Percentiles rank a stretch among this genome's conserved stretches.
These are phyloP conservation scores for Clarias gariepinus DNA, from an alignment of 2,113 vertebrate species.

Conservation along the genomic window DNA sequence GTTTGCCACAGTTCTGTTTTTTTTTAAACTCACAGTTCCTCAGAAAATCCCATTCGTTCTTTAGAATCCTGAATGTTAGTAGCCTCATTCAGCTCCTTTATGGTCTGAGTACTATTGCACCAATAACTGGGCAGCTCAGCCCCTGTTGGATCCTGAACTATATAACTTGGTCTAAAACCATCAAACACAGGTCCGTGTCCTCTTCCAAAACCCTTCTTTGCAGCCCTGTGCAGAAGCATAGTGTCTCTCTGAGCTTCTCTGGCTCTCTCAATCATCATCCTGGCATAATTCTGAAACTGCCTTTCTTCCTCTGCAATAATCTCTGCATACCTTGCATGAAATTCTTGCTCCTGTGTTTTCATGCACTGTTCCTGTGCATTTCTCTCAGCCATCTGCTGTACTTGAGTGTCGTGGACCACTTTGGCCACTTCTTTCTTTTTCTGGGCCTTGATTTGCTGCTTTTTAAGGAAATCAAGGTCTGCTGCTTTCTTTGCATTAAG, in stretches of 20 bases:
- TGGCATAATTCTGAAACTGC: slow-evolving; percentile 85
- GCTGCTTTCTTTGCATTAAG: slow-evolving; percentile 70
- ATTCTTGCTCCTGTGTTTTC: slow-evolving; percentile 70
- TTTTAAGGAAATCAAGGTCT: slow-evolving; percentile 71
- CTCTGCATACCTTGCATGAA: slow-evolving; percentile 63
- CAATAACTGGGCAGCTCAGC: slow-evolving; percentile 72
- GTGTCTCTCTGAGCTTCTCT: slow-evolving; percentile 69
- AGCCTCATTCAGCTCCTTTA: slow-evolving; percentile 66
- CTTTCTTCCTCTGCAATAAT: slow-evolving; percentile 73
- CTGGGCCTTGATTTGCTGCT: slow-evolving; percentile 74
- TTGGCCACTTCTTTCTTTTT: slow-evolving; percentile 63
- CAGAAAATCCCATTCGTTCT: slow-evolving; percentile 74
- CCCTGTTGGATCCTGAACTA: slow-evolving; percentile 68
- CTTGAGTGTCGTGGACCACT: slow-evolving; percentile 71
- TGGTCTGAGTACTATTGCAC: slow-evolving; percentile 59
- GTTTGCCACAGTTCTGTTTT: too few relatives aligned
- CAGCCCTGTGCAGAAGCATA: slow-evolving; percentile 80
- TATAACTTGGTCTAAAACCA: slow-evolving; percentile 72
- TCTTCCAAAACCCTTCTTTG: slow-evolving; percentile 62
- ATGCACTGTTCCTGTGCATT: slow-evolving; percentile 60
- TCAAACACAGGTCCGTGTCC: slow-evolving; percentile 60
- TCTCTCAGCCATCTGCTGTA: slow-evolving; percentile 82
- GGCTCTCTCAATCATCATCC: slow-evolving; percentile 74
- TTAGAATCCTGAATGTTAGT: slow-evolving; percentile 71
- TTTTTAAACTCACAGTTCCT: too few relatives aligned